Percentiles rank a stretch among this genome's conserved stretches.
These are phyloP conservation scores for Menidia beryllina DNA, from an alignment of 2,113 vertebrate genomes.

Conservation along the genomic window DNA sequence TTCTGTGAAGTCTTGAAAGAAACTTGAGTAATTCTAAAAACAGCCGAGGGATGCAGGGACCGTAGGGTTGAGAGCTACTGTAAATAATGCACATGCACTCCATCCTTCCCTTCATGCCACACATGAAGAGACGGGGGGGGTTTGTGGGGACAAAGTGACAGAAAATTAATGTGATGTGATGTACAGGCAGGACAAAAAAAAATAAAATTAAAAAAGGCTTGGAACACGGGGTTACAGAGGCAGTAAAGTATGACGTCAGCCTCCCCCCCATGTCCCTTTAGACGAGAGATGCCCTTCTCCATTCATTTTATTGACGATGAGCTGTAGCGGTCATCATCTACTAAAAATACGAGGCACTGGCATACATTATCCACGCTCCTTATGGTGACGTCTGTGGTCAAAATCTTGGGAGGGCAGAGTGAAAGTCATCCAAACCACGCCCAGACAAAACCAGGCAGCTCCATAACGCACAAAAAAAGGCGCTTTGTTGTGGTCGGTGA, in stretches of 20 bases:
- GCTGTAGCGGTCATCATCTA: slow-evolving; percentile 19
- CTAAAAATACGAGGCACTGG: slow-evolving; percentile 45
- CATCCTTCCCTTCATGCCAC: slow-evolving; percentile 22
- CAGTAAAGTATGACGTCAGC: slow-evolving; percentile 33
- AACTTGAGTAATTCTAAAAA: slow-evolving; percentile 40
- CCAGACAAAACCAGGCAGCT: background rate
- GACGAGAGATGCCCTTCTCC: slow-evolving; percentile 16
- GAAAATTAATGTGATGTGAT: slow-evolving; percentile 6
- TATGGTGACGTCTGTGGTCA: background rate
- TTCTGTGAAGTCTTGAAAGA: slow-evolving; percentile 52
- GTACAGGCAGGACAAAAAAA: background rate
- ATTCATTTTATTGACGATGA: slow-evolving; percentile 19
- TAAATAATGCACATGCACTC: slow-evolving; percentile 74
- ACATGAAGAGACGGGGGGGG: slow-evolving; percentile 38
- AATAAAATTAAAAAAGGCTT: no score
- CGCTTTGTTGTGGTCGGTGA: slow-evolving; percentile 17
- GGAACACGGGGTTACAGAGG: background rate
- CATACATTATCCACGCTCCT: slow-evolving; percentile 14
- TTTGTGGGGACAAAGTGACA: slow-evolving; percentile 4
- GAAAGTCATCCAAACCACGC: slow-evolving; percentile 22
- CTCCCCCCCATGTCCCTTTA: slow-evolving; percentile 20
- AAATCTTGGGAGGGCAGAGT: slow-evolving; percentile 28
- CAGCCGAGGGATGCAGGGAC: slow-evolving; percentile 19
- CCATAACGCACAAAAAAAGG: slow-evolving; percentile 37
- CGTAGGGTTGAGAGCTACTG: slow-evolving; percentile 55